Conservation (phyloP, 1,140 invertebrate species). For the Heliconius congener region DNA sequence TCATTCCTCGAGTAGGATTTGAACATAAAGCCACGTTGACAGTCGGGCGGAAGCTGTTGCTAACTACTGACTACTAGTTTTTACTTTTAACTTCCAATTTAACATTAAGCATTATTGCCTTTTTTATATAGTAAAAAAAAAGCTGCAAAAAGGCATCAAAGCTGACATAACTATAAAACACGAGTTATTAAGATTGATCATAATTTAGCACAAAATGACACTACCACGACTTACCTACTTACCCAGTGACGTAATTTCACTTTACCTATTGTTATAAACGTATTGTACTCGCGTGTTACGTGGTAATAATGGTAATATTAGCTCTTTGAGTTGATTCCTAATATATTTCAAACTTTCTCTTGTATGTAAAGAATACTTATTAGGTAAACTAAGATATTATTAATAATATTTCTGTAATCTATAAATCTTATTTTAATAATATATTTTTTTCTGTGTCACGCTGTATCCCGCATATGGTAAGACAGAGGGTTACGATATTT, state of each 20-base stretch:
- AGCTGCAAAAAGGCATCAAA: too few relatives aligned
- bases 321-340: background rate
- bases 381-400: background rate
- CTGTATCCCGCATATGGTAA: background rate
- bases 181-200: background rate
- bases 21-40: too few relatives aligned
- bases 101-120: too few relatives aligned
- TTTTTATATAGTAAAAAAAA: too few relatives aligned
- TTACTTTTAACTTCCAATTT: too few relatives aligned
- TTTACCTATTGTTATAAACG: background rate
- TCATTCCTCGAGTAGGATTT: too few relatives aligned
- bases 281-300: conserved; percentile 7
- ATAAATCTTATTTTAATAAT: too few relatives aligned
- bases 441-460: too few relatives aligned
- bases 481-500: background rate
- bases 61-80: too few relatives aligned
- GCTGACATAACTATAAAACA: too few relatives aligned
- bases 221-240: background rate
- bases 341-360: background rate
- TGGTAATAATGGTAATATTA: conserved; percentile 5
- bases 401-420: too few relatives aligned
- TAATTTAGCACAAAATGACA: background rate
- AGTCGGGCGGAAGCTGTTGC: too few relatives aligned
- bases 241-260: conserved; percentile 11
- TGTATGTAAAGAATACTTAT: background rate